Evolutionary conservation across 2,888 invertebrate species (phyloP).

Genomic region (Melitaea athalia): DNA sequence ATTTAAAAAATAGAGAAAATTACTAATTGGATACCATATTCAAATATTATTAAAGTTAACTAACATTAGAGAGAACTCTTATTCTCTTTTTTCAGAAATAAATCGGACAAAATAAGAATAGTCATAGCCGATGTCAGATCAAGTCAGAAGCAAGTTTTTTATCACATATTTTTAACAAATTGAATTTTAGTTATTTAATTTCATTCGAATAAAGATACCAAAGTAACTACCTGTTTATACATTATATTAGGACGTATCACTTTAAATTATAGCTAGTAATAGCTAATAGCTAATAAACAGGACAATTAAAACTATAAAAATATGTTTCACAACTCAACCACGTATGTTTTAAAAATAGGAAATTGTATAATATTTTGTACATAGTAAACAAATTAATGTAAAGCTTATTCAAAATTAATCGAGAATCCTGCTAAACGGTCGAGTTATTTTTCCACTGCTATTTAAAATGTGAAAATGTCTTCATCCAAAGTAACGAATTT

Average conservation of each 20-base stretch:
- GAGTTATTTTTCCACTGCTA: not conserved
- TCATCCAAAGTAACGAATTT: constrained; percentile 6
- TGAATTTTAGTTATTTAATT: not conserved
- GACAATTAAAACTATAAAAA: not conserved
- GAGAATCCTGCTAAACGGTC: not conserved
- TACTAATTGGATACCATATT: too few relatives aligned
- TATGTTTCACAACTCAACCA: too few relatives aligned
- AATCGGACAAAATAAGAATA: not conserved
- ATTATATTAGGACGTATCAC: not conserved
- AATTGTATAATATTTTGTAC: too few relatives aligned
- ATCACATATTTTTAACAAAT: not conserved
- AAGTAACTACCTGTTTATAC: not conserved
- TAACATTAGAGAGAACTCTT: too few relatives aligned
- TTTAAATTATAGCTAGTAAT: not conserved
- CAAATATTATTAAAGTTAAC: too few relatives aligned
- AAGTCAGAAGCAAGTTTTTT: not conserved
- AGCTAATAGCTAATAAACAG: not conserved
- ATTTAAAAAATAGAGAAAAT: too few relatives aligned
- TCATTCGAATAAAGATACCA: not conserved
- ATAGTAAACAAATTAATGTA: too few relatives aligned
- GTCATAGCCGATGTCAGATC: not conserved
- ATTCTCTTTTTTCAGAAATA: not conserved
- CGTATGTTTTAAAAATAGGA: too few relatives aligned
- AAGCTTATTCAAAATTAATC: not conserved
- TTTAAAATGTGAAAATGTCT: constrained; percentile 2